A percentile compares a stretch with the other conserved stretches of the same genome.
Evolutionary conservation across 2,888 invertebrate species (phyloP).

Genomic region (Sclerodermus sp.): DNA sequence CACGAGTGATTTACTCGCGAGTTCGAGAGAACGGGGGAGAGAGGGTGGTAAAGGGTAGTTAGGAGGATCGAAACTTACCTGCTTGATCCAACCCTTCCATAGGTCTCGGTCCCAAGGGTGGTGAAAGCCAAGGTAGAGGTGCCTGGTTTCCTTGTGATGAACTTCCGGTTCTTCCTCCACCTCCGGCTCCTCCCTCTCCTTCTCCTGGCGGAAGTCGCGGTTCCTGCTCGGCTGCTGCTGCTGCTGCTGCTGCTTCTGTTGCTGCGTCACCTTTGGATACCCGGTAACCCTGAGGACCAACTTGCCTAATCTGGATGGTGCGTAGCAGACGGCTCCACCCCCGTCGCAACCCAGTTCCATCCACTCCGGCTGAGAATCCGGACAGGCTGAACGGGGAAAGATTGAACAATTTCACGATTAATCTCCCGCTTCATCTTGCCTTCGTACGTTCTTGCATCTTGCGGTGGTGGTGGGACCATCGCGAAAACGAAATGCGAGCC

Average conservation of each 20-base stretch:
- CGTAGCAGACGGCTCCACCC: conserved; percentile 51
- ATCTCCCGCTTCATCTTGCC: too few species aligned
- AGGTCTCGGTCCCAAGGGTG: conserved; percentile 69
- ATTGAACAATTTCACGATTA: too few species aligned
- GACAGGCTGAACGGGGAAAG: conserved; percentile 35
- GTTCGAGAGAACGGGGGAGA: too few species aligned
- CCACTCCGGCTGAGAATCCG: conserved; percentile 52
- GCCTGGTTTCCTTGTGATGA: conserved; percentile 55
- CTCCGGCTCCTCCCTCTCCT: too few species aligned
- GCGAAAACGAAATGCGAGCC: too few species aligned
- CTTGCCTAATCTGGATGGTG: conserved; percentile 55
- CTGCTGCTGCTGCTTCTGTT: conserved; percentile 32
- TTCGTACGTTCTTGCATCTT: too few species aligned
- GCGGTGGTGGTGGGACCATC: too few species aligned
- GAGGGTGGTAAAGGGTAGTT: too few species aligned
- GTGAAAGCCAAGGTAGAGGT: conserved; percentile 68
- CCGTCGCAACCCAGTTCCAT: conserved; percentile 45
- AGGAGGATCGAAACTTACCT: conserved; percentile 59
- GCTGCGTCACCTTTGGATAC: conserved; percentile 46
- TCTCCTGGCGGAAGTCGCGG: conserved; percentile 11
- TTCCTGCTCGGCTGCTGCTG: conserved; percentile 23
- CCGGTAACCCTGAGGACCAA: conserved; percentile 58
- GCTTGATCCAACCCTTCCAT: conserved; percentile 68
- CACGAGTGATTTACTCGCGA: too few species aligned
- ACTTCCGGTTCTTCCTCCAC: conserved; percentile 6